phyloP scores from a whole-genome alignment of 2,888 invertebrate species.

The Malachius bipustulatus region DNA sequence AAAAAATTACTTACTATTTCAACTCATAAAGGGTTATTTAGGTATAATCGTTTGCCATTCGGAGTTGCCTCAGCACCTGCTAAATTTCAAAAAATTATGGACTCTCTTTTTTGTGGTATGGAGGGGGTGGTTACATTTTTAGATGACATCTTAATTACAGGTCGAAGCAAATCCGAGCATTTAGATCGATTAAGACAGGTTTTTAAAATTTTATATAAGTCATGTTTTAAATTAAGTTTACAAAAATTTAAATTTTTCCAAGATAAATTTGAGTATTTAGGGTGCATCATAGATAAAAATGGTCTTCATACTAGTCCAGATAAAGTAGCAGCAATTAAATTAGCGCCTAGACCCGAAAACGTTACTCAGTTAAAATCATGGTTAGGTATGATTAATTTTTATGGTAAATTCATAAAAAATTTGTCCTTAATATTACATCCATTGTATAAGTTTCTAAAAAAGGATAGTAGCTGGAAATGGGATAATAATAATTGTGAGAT shows the following conservation, averaged over 20 bases:
- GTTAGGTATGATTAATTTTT: conserved; percentile 1
- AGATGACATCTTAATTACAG: conserved; percentile 5
- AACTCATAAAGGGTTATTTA: background rate
- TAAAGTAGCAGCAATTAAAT: background rate
- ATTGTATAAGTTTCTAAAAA: too few species aligned
- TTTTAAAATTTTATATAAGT: conserved; percentile 1
- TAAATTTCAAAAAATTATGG: conserved; percentile 1
- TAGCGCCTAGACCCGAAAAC: conserved; percentile 6
- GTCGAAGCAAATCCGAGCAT: too few species aligned
- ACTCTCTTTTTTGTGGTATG: conserved; percentile 1
- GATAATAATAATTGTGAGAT: too few species aligned
- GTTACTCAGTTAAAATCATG: conserved; percentile 3
- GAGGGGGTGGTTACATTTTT: conserved; percentile 1
- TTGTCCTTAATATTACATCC: conserved; percentile 1
- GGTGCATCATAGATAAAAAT: too few species aligned
- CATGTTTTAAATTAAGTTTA: conserved; percentile 5
- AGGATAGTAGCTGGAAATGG: too few species aligned
- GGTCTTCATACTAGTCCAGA: conserved; percentile 4
- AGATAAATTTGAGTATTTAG: too few species aligned
- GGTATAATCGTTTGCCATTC: conserved; percentile 1
- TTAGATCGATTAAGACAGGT: conserved; percentile 3
- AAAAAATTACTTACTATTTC: background rate
- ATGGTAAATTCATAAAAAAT: conserved; percentile 6
- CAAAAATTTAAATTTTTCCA: too few species aligned
- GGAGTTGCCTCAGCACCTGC: background rate